Evolutionary conservation across 2,113 vertebrate species (phyloP).

Genomic region (Arizona elegans): DNA sequence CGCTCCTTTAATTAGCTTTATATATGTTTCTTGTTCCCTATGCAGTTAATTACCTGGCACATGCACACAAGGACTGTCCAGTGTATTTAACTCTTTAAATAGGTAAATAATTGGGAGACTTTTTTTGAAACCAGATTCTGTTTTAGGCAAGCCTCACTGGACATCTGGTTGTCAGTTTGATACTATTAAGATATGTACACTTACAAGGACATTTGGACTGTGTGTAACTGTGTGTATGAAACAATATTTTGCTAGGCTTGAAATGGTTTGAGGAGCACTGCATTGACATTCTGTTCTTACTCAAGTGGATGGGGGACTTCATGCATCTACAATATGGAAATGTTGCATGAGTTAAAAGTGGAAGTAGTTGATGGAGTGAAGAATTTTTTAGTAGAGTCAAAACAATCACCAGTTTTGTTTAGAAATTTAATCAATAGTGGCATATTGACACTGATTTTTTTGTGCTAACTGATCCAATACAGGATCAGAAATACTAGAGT

Average conservation of each 20-base stretch:
- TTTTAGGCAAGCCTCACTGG: neutral
- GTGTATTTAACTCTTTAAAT: neutral
- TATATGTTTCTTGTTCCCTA: constrained; percentile 33
- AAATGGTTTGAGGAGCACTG: neutral
- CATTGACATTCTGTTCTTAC: neutral
- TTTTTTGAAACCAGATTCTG: neutral
- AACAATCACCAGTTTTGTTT: neutral
- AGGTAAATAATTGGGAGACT: neutral
- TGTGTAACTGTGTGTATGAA: neutral
- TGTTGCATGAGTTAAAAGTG: neutral
- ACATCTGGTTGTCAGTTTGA: neutral
- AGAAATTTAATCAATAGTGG: constrained; percentile 19
- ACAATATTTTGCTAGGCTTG: constrained; percentile 25
- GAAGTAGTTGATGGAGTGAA: neutral
- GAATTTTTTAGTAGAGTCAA: neutral
- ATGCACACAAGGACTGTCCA: neutral
- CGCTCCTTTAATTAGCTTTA: neutral
- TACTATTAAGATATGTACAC: neutral
- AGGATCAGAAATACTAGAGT: constrained; percentile 39
- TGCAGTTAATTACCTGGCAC: constrained; percentile 44
- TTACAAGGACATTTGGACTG: neutral
- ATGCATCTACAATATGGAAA: constrained; percentile 36
- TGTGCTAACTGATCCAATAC: constrained; percentile 30
- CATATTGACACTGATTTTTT: constrained; percentile 36
- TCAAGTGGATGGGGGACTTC: neutral